phyloP scores from a whole-genome alignment of 2,888 invertebrate genomes.

The Ditula angustiorana region DNA sequence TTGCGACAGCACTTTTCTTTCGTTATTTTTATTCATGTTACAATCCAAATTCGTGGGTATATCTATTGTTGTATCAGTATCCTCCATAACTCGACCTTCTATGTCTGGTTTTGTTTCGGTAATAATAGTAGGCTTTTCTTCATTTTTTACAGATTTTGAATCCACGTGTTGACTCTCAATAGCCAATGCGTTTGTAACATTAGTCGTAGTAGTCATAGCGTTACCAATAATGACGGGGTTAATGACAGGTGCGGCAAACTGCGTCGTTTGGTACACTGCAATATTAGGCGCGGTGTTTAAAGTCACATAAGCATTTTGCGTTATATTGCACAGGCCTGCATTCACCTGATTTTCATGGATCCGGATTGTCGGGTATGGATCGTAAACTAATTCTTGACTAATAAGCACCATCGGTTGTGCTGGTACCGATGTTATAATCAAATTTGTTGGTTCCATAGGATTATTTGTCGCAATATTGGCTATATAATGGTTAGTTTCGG shows the following conservation, averaged over 20 bases:
- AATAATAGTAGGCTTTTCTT: background rate
- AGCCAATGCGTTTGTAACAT: conserved; percentile 4
- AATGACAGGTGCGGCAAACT: conserved; percentile 56
- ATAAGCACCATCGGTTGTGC: conserved; percentile 59
- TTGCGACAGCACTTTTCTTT: conserved; percentile 59
- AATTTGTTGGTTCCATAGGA: conserved; percentile 47
- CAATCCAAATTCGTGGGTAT: conserved; percentile 12
- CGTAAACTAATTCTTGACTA: conserved; percentile 60
- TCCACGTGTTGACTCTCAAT: background rate
- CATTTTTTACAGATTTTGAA: background rate
- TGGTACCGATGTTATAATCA: conserved; percentile 51
- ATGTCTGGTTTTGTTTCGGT: background rate
- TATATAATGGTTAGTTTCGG: conserved; percentile 6
- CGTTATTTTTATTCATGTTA: conserved; percentile 36
- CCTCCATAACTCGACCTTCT: conserved; percentile 1
- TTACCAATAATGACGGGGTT: conserved; percentile 60
- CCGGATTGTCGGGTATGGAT: conserved; percentile 54
- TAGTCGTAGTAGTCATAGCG: conserved; percentile 48
- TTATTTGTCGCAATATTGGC: conserved; percentile 32
- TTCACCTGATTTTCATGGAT: conserved; percentile 46
- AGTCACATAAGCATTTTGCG: conserved; percentile 52
- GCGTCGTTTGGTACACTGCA: conserved; percentile 59
- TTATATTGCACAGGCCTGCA: conserved; percentile 43
- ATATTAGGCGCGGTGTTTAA: conserved; percentile 56
- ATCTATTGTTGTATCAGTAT: background rate